phyloP scores from a whole-genome alignment of 53 echinoderm and acorn worm genomes.

The Mesocentrotus franciscanus region DNA sequence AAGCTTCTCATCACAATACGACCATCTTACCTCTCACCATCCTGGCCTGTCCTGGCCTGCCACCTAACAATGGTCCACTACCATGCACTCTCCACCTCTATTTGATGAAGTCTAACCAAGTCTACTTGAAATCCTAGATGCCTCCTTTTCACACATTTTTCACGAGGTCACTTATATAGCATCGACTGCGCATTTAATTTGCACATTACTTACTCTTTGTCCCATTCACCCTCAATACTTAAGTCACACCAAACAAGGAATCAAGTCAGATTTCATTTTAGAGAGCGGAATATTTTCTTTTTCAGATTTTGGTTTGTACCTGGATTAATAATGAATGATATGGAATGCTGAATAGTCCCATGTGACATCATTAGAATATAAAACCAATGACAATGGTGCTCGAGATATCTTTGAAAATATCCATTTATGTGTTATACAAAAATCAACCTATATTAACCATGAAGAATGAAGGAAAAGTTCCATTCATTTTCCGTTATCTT shows the following conservation, averaged over 20 bases:
- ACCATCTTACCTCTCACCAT: background rate
- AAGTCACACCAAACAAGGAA: background rate
- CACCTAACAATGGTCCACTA: background rate
- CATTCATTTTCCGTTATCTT: background rate
- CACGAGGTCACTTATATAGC: constrained; percentile 35
- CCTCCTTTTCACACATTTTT: constrained; percentile 60
- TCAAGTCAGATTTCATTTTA: background rate
- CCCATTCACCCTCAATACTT: background rate
- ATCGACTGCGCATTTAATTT: constrained; percentile 52
- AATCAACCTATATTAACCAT: too few relatives aligned
- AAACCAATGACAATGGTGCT: too few relatives aligned
- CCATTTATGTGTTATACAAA: too few relatives aligned
- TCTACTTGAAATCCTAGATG: constrained; percentile 29
- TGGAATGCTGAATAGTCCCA: too few relatives aligned
- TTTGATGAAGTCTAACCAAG: constrained; percentile 19
- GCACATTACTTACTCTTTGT: constrained; percentile 34
- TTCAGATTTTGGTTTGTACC: too few relatives aligned
- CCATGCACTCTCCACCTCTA: background rate
- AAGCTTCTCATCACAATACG: constrained; percentile 23
- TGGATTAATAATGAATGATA: too few relatives aligned
- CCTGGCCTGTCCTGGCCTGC: background rate
- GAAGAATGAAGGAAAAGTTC: too few relatives aligned
- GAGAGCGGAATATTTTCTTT: background rate
- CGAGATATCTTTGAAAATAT: too few relatives aligned
- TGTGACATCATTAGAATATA: too few relatives aligned